These are phyloP conservation scores for Bradysia coprophila DNA, from an alignment of 1,140 invertebrate genomes.

Conservation along the genomic window DNA sequence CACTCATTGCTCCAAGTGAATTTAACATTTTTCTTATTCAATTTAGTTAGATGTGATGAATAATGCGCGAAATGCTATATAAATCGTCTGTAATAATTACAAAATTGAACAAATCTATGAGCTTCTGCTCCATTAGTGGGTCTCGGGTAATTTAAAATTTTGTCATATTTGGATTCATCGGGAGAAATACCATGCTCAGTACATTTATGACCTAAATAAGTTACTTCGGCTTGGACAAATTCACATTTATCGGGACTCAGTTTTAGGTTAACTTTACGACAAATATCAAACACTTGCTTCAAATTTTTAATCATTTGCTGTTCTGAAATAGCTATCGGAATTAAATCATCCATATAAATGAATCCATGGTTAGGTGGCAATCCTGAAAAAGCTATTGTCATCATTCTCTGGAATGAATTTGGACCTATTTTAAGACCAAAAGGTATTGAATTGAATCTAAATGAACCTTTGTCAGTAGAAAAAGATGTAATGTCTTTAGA, in stretches of 20 bases:
- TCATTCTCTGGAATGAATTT: slow-evolving; percentile 14
- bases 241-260: slow-evolving; percentile 17
- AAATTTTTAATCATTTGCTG: slow-evolving; percentile 13
- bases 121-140: slow-evolving; percentile 20
- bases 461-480: neutral
- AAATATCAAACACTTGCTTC: slow-evolving; percentile 9
- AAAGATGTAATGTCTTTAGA: neutral
- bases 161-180: slow-evolving; percentile 19
- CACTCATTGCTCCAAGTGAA: slow-evolving; percentile 7
- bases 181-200: slow-evolving; percentile 15
- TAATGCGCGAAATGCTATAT: slow-evolving; percentile 17
- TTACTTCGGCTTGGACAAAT: slow-evolving; percentile 16
- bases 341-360: slow-evolving; percentile 16
- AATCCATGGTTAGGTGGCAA: slow-evolving; percentile 12
- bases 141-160: slow-evolving; percentile 13
- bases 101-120: slow-evolving; percentile 24
- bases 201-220: slow-evolving; percentile 21
- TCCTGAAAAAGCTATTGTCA: slow-evolving; percentile 17
- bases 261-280: slow-evolving; percentile 10
- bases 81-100: slow-evolving; percentile 27
- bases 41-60: slow-evolving; percentile 14
- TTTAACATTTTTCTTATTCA: slow-evolving; percentile 10
- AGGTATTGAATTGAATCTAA: slow-evolving; percentile 9
- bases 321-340: slow-evolving; percentile 6
- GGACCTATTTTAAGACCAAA: slow-evolving; percentile 14